Conservation (phyloP, 2,888 invertebrate genomes). For the Andrena praecox region DNA sequence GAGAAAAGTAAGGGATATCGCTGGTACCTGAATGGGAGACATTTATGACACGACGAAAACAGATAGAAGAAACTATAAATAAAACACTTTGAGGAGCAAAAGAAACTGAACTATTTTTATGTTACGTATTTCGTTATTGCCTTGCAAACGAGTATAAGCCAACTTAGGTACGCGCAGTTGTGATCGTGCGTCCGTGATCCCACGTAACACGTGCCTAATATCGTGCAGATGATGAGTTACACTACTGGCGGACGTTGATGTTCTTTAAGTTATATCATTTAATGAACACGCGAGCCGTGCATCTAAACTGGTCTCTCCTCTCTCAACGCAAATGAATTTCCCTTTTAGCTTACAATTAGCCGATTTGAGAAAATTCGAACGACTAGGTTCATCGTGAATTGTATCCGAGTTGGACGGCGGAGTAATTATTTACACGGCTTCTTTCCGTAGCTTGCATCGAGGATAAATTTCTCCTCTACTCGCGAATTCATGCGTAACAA, state of each 20-base stretch:
- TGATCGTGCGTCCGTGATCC: background rate
- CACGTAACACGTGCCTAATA: constrained; percentile 16
- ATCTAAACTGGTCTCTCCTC: background rate
- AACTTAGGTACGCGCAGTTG: background rate
- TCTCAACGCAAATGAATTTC: background rate
- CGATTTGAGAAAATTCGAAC: background rate
- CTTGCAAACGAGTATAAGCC: background rate
- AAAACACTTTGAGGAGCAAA: background rate
- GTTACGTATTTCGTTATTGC: constrained; percentile 4
- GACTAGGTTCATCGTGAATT: background rate
- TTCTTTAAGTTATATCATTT: constrained; percentile 13
- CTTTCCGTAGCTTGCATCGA: background rate
- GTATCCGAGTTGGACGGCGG: background rate
- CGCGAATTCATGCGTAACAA: no score
- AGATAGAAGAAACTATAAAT: constrained; percentile 15
- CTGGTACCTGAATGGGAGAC: background rate
- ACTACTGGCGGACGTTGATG: background rate
- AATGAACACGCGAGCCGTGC: background rate
- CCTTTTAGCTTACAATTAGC: background rate
- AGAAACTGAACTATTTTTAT: constrained; percentile 2
- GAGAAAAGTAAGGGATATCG: background rate
- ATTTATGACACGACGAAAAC: background rate
- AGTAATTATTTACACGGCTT: background rate
- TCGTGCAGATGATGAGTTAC: background rate
- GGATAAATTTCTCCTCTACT: background rate